These are phyloP conservation scores for Bombus huntii DNA, from an alignment of 1,140 invertebrate species.

Conservation along the genomic window DNA sequence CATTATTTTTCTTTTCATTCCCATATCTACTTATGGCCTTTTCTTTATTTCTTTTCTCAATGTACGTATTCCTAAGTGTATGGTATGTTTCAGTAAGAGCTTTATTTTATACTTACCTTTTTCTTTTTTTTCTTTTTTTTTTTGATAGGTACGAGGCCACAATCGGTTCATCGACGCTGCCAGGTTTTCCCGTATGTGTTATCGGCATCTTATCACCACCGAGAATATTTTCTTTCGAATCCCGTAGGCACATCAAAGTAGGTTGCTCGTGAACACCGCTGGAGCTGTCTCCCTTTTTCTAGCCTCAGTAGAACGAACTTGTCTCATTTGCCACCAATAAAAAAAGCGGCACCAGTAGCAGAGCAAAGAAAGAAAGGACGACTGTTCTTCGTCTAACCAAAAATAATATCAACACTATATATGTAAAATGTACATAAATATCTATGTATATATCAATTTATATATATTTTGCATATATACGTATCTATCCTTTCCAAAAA, in stretches of 20 bases:
- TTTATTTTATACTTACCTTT: background rate
- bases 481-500: background rate
- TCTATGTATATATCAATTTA: background rate
- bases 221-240: conserved; percentile 70
- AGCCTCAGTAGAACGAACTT: conserved; percentile 65
- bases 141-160: background rate
- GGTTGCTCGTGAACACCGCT: conserved; percentile 81
- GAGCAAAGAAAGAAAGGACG: conserved; percentile 20
- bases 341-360: conserved; percentile 28
- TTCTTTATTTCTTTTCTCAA: background rate
- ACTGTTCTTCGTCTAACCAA: background rate
- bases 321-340: conserved; percentile 46
- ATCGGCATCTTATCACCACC: conserved; percentile 58
- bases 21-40: background rate
- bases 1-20: background rate
- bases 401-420: background rate
- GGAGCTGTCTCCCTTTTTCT: conserved; percentile 76
- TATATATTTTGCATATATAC: background rate
- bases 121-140: background rate
- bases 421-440: conserved; percentile 3
- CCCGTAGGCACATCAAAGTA: conserved; percentile 80
- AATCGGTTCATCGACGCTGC: conserved; percentile 35
- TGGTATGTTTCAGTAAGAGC: background rate
- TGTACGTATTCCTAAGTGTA: background rate
- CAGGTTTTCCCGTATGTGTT: conserved; percentile 56